Evolutionary conservation across 2,113 vertebrate genomes (phyloP).

Genomic region (Mobula birostris): DNA sequence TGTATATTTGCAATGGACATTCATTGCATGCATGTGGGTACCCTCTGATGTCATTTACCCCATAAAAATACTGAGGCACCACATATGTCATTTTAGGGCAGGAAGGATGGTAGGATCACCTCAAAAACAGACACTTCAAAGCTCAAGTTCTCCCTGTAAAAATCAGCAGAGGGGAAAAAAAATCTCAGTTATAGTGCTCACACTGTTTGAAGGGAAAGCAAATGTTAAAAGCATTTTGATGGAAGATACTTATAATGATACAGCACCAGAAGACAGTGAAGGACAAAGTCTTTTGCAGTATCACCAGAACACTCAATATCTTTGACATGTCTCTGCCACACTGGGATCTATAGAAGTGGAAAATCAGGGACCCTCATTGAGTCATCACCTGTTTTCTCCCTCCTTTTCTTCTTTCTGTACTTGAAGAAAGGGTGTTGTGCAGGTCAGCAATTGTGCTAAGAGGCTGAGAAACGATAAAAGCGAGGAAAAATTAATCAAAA

Average conservation of each 20-base stretch:
- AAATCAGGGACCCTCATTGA: constrained; percentile 5
- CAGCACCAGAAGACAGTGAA: background rate
- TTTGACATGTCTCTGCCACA: constrained; percentile 13
- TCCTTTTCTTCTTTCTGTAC: background rate
- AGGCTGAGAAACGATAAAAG: constrained; percentile 24
- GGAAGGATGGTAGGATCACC: no score
- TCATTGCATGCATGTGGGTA: no score
- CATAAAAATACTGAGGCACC: no score
- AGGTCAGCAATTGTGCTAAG: constrained; percentile 35
- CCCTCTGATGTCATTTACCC: no score
- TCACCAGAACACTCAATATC: background rate
- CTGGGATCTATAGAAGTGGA: background rate
- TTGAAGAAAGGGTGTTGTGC: constrained; percentile 4
- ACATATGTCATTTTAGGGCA: no score
- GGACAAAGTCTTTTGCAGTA: constrained; percentile 12
- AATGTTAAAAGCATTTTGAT: constrained; percentile 31
- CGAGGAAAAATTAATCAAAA: constrained; percentile 43
- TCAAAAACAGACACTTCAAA: no score
- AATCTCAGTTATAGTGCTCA: background rate
- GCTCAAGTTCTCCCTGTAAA: background rate
- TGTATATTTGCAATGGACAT: no score
- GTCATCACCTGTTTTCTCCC: constrained; percentile 23
- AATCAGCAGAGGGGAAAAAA: background rate
- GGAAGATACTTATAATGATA: background rate
- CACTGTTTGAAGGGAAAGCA: constrained; percentile 17